Evolutionary conservation across 64 coral and sea anemone genomes (phyloP), one percentile per base, ranked within the genome.

Genomic region (Actinia equina): DNA sequence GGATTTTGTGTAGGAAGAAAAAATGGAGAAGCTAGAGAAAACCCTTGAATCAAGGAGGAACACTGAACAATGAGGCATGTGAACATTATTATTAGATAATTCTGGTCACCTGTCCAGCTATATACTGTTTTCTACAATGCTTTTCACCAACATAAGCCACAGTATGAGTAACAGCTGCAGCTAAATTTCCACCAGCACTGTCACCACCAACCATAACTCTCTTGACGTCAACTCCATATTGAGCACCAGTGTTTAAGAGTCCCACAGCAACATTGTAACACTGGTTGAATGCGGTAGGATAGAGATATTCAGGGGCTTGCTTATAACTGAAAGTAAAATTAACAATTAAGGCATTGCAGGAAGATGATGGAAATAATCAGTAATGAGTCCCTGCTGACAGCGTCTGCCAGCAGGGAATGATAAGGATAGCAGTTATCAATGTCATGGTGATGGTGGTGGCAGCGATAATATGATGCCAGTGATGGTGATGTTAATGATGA

Each of bases 121-220:
- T 60, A 82, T 90, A 92, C 44, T 96, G 88, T 58, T 79, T 93
- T 3, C 88, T 92, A 44, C 94, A 96, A 67, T 96, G 94, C 52
- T 87, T 59, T 57, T 96, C 94, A 51, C 88, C 85, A 45, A 96
- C 91, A 46, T 82, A 22, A 11, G 94, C 91, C 10, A 96, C 71
- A n/a, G 65, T 82, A 84, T 93, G 94, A 85, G 91, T 69, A 19
- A 96, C 91, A 83, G 88, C 94, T 25, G 94, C 91, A 58, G 94
- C 94, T 37, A 96, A 26, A 67, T 96, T 96, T 18, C 94, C 94
- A 19, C 94, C 94, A 59, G 94, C 91, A 88, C 94, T 96, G 37
- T 96, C 94, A 5, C 94, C 91, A 23, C 71, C 88, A 6, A 96
- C 22, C 18, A 93, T 76, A 76, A 96, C 79, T 18, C 74, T 83